Evolutionary conservation across 2,888 invertebrate species (phyloP).

Genomic region (Brenthis hecate): DNA sequence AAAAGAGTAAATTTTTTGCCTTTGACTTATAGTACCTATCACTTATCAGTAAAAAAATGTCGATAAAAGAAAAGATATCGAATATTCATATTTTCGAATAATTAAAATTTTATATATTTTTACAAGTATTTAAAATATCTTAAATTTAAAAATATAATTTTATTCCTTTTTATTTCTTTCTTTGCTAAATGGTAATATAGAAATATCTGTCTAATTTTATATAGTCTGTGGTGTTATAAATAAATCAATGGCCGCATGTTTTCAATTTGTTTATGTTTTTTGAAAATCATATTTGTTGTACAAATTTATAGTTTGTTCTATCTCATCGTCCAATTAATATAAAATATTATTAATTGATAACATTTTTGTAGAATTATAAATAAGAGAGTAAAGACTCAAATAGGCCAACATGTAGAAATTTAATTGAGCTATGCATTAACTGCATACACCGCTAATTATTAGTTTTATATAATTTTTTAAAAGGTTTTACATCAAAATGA

Average conservation of each 20-base stretch:
- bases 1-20: no score
- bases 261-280: conserved; percentile 59
- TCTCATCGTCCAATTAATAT: not conserved
- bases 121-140: no score
- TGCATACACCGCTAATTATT: not conserved
- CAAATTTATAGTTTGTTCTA: not conserved
- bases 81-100: no score
- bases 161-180: not conserved
- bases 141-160: no score
- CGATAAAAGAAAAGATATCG: no score
- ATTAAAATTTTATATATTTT: no score
- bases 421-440: not conserved
- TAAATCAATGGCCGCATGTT: conserved; percentile 59
- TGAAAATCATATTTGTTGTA: not conserved
- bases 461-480: conserved; percentile 3
- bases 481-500: conserved; percentile 31
- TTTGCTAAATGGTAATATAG: not conserved
- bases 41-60: no score
- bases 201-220: not conserved
- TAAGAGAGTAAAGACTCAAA: not conserved
- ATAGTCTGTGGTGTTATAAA: conserved; percentile 7
- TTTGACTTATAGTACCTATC: no score
- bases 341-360: not conserved
- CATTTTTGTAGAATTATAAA: not conserved
- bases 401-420: conserved; percentile 11